These are phyloP conservation scores for Eueides isabella DNA, from an alignment of 1,140 invertebrate species.

Conservation along the genomic window DNA sequence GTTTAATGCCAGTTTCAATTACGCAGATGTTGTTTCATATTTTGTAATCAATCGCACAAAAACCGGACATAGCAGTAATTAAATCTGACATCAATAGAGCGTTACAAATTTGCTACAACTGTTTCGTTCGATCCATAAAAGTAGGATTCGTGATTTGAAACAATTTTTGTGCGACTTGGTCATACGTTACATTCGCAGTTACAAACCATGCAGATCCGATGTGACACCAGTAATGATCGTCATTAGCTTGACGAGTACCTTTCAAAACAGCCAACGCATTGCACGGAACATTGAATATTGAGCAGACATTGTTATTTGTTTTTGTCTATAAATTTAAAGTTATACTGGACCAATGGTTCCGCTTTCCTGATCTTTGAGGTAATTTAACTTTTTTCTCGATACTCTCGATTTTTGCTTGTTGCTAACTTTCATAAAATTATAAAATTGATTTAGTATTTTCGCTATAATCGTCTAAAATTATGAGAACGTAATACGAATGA, in stretches of 20 bases:
- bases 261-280: conserved; percentile 26
- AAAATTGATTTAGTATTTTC: background rate
- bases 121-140: conserved; percentile 43
- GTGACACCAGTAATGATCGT: conserved; percentile 29
- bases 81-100: conserved; percentile 61
- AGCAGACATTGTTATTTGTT: conserved; percentile 26
- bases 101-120: conserved; percentile 46
- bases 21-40: conserved; percentile 42
- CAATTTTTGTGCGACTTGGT: conserved; percentile 30
- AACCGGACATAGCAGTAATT: conserved; percentile 53
- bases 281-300: conserved; percentile 36
- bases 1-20: conserved; percentile 16
- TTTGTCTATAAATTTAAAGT: conserved; percentile 29
- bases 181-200: conserved; percentile 33
- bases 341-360: conserved; percentile 49
- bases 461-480: background rate
- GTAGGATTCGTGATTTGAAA: conserved; percentile 33
- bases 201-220: conserved; percentile 14
- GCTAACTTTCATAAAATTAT: conserved; percentile 21
- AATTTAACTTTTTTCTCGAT: conserved; percentile 34
- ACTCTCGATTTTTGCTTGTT: conserved; percentile 30
- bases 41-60: conserved; percentile 44
- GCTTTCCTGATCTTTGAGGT: conserved; percentile 55
- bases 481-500: too few species aligned
- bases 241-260: conserved; percentile 25